Base-by-base conservation (phyloP, 2,888 invertebrate genomes). In the Chrysina gloriosa region DNA sequence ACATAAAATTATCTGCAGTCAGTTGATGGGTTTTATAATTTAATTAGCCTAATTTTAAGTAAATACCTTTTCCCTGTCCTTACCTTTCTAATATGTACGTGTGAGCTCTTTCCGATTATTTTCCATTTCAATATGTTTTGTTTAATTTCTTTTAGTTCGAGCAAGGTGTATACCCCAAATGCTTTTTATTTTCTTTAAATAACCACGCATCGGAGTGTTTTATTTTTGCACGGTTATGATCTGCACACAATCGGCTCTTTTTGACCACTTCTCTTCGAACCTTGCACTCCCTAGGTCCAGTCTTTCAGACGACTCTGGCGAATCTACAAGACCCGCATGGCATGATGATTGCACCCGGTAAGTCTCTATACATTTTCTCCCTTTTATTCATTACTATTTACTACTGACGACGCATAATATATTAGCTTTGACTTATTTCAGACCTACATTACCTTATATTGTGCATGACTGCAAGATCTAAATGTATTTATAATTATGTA, bases 281-380 rank as follows among this genome's bases (percentile, higher is more conserved):
- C 80, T 81, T 79, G 81, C 81, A 80, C 81, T 78, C 79, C 82
- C 79, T 79, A 82, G 82, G 82, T 82, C 82, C 80, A 82, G 81
- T 81, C 78, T 81, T 79, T 79, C 80, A 77, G 82, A 81, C 78
- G 82, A 81, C 78, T 82, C 81, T 77, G 78, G 79, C 75, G 82
- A 82, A 76, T 79, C 79, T 75, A 79, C 83, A 76, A 81, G 82
- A 80, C 84, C 87, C 79, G 86, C 88, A 82, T 89, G 89, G 89
- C 88, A 87, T 81, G 86, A 85, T 80, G 88, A 89, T 84, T 88
- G 86, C 82, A 84, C 85, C 80, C 86, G 89, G 89, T 89, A 88
- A 89, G 89, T 84, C 42, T 61, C 58, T 61, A 42, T 61, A 61
- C 42, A 42, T 61, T 52, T 64, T 64, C 64, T 52, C 50, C 50